Conservation (phyloP, 2,888 invertebrate genomes). For the Andrena minutula region DNA sequence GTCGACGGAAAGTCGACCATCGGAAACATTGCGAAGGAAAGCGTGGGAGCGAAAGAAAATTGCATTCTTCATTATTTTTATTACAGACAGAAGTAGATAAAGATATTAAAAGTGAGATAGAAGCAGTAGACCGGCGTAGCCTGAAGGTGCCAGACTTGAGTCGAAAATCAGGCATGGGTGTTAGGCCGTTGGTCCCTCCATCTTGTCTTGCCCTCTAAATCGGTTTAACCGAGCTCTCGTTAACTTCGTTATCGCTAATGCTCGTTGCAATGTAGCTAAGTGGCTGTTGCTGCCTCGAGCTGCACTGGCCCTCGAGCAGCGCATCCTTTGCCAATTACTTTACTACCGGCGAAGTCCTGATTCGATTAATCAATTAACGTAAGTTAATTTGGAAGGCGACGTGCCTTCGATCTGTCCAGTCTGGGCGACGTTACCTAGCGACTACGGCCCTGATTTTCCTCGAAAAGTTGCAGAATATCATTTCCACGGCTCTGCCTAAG, state of each 20-base stretch:
- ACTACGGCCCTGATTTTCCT: constrained; percentile 20
- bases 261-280: constrained; percentile 80
- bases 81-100: background rate
- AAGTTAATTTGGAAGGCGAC: constrained; percentile 51
- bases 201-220: constrained; percentile 64
- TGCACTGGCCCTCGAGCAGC: constrained; percentile 69
- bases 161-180: constrained; percentile 75
- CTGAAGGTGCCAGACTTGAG: constrained; percentile 69
- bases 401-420: constrained; percentile 32
- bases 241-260: constrained; percentile 82
- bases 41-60: background rate
- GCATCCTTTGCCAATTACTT: constrained; percentile 80
- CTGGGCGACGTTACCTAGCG: background rate
- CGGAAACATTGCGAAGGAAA: background rate
- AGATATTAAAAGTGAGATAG: constrained; percentile 19
- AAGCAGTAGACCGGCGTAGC: constrained; percentile 64
- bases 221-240: constrained; percentile 82
- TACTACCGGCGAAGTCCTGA: constrained; percentile 70
- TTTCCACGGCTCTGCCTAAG: background rate
- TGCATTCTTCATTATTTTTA: background rate
- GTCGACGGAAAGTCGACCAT: background rate
- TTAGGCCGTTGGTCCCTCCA: constrained; percentile 63
- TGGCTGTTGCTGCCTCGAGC: constrained; percentile 78
- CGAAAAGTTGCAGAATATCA: background rate
- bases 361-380: constrained; percentile 73